Base-by-base conservation (phyloP, 2,797 vertebrate species). In the Gallinago nigripennis region DNA sequence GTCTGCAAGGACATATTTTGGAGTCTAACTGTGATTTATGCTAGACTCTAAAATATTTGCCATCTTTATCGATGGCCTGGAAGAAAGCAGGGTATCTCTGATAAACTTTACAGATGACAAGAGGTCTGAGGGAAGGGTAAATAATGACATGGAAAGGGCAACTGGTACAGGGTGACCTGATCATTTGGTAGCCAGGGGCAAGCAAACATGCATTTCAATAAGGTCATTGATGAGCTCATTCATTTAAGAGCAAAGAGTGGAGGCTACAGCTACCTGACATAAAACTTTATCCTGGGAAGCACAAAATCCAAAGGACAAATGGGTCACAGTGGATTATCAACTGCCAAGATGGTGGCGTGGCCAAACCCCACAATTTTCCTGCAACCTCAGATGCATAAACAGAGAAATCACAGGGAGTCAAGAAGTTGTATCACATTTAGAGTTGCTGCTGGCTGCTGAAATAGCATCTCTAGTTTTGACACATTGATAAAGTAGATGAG, bases 171-270 rank as follows among this genome's bases (percentile, higher is more conserved):
- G 78, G 77, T 86, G 94, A 96, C 94, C 94, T 69, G 85, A 78
- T 95, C 18, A 4, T 60, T 23, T n/a, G 3, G 2, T 21, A 75
- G 76, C 48, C 0, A 0, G 61, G 78, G 91, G 63, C 93, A 95
- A 96, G 51, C 80, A 96, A 96, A 96, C 43, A 95, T 12, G n/a
- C 24, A 13, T 94, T 91, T 95, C 93, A 81, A 54, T 91, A 72
- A 86, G 82, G 96, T 95, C 94, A 92, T 50, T 0, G 0, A 90
- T 95, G 88, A 94, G 86, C 63, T 95, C 81, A 83, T 84, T 88
- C 57, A 39, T 72, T 88, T 66, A 73, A 90, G 57, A 93, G 56
- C 83, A 80, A 82, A 61, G 73, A 39, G 39, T 28, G 46, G 51
- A 86, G 35, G 28, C 58, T n/a, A 12, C 21, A 48, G 68, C 37